phyloP scores from a whole-genome alignment of 2,113 vertebrate genomes.

The Phalacrocorax carbo region DNA sequence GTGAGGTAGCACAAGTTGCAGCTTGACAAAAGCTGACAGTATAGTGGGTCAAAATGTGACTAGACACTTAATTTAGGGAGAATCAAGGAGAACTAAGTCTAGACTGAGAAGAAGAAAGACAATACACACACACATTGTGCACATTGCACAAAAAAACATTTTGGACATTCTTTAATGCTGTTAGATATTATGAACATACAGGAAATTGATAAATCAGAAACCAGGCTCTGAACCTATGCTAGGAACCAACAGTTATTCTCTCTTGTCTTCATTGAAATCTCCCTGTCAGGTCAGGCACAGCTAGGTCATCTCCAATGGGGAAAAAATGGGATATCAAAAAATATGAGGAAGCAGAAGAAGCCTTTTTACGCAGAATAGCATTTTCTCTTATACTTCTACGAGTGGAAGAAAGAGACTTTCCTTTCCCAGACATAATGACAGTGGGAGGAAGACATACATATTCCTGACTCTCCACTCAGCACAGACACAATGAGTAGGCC shows the following conservation, averaged over 20 bases:
- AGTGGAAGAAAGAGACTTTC: neutral
- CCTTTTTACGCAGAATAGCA: neutral
- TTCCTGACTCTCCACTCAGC: neutral
- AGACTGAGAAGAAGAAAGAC: neutral
- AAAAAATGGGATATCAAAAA: neutral
- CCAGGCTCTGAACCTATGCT: neutral
- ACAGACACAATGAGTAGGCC: neutral
- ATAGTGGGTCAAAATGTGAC: neutral
- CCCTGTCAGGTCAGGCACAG: neutral
- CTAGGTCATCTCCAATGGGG: neutral
- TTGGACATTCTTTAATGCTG: slow-evolving; percentile 33
- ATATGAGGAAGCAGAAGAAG: neutral
- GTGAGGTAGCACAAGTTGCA: neutral
- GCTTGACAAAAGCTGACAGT: neutral
- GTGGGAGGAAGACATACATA: neutral
- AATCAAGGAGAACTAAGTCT: neutral
- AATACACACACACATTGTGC: neutral
- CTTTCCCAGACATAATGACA: neutral
- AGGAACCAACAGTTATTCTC: neutral
- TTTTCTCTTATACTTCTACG: neutral
- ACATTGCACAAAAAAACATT: neutral
- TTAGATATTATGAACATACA: slow-evolving; percentile 3
- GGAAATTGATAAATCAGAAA: neutral
- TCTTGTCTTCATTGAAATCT: neutral
- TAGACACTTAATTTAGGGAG: neutral